Conservation (phyloP, 2,113 vertebrate species). For the Bubo bubo region DNA sequence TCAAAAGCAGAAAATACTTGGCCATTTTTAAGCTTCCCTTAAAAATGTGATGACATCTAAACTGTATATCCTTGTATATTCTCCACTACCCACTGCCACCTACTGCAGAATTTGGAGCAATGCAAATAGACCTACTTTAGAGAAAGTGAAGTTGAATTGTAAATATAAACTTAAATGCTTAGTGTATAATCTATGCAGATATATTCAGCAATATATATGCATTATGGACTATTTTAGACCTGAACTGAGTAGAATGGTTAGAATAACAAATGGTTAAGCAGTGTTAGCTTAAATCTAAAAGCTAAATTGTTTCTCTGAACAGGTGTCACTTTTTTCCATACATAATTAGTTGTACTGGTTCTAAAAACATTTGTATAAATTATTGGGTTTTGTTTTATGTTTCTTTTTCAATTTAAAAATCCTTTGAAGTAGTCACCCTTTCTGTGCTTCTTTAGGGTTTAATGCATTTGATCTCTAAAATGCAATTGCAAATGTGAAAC, state of each 20-base stretch:
- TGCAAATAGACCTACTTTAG: slow-evolving; percentile 71
- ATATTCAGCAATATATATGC: slow-evolving; percentile 40
- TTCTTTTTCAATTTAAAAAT: slow-evolving; percentile 54
- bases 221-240: slow-evolving; percentile 62
- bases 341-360: neutral
- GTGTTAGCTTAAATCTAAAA: neutral
- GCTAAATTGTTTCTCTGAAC: slow-evolving; percentile 23
- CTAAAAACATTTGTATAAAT: slow-evolving; percentile 39
- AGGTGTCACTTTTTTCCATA: slow-evolving; percentile 21
- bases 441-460: neutral
- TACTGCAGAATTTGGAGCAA: slow-evolving; percentile 68
- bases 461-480: slow-evolving; percentile 57
- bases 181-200: slow-evolving; percentile 50
- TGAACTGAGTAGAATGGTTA: slow-evolving; percentile 9
- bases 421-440: slow-evolving; percentile 37
- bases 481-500: neutral
- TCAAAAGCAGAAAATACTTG: slow-evolving; percentile 44
- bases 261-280: slow-evolving; percentile 56
- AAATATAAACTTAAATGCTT: slow-evolving; percentile 61
- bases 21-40: slow-evolving; percentile 33
- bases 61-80: slow-evolving; percentile 36
- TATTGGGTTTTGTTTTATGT: neutral
- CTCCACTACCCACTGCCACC: slow-evolving; percentile 74
- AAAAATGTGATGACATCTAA: slow-evolving; percentile 3
- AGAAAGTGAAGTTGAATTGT: slow-evolving; percentile 40